phyloP scores from a whole-genome alignment of 2,888 invertebrate species.

The Amphimallon solstitiale region DNA sequence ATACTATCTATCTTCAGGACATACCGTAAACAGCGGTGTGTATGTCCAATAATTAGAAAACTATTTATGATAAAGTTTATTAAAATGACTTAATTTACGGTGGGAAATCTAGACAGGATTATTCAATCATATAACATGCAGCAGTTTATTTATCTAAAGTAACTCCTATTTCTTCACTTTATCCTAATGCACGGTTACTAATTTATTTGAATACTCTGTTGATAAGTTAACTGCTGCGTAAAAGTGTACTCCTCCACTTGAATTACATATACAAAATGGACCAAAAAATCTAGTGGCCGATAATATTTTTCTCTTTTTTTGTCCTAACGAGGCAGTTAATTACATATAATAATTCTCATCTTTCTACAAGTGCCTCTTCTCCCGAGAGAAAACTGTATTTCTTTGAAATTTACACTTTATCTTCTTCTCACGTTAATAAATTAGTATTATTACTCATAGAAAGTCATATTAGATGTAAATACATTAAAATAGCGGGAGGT shows the following conservation, averaged over 20 bases:
- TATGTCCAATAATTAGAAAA: not conserved
- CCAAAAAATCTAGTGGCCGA: constrained; percentile 18
- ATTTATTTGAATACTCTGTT: constrained; percentile 20
- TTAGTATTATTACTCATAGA: not conserved
- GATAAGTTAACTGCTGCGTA: constrained; percentile 25
- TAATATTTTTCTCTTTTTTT: constrained; percentile 12
- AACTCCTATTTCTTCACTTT: constrained; percentile 13
- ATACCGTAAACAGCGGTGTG: no score
- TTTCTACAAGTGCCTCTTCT: constrained; percentile 4
- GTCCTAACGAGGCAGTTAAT: constrained; percentile 18
- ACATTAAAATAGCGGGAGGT: not conserved
- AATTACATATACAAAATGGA: constrained; percentile 7
- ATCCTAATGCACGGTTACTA: constrained; percentile 19
- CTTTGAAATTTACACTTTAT: constrained; percentile 10
- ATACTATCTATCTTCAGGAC: no score
- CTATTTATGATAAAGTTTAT: not conserved
- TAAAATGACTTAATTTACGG: constrained; percentile 15
- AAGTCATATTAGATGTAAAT: constrained; percentile 6
- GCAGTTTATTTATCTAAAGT: constrained; percentile 14
- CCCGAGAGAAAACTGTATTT: constrained; percentile 6
- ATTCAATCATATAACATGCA: not conserved
- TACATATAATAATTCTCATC: constrained; percentile 6
- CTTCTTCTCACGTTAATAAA: constrained; percentile 27
- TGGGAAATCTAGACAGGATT: not conserved
- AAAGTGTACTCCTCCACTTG: constrained; percentile 28